These are phyloP conservation scores for Mythimna lalbum DNA, from an alignment of 2,888 invertebrate genomes.

Conservation along the genomic window DNA sequence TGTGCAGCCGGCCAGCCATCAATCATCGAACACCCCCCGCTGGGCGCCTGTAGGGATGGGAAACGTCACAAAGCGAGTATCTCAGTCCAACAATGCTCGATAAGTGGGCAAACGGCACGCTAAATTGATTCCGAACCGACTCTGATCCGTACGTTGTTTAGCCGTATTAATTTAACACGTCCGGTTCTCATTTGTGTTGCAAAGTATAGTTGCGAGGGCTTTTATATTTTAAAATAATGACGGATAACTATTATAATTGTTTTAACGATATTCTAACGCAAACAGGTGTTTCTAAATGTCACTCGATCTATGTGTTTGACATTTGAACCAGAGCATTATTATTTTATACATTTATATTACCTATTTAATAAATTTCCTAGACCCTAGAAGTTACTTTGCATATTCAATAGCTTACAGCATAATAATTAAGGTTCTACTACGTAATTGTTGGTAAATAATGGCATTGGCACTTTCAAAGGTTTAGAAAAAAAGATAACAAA, in stretches of 20 bases:
- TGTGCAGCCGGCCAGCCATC: conserved; percentile 87
- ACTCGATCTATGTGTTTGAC: conserved; percentile 24
- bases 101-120: conserved; percentile 88
- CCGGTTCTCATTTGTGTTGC: conserved; percentile 51
- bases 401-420: conserved; percentile 30
- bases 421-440: conserved; percentile 34
- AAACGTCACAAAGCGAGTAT: conserved; percentile 85
- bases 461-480: conserved; percentile 1
- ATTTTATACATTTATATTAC: conserved; percentile 19
- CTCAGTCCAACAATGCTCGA: conserved; percentile 85
- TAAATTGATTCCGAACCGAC: conserved; percentile 86
- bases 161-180: conserved; percentile 74
- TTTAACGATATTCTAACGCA: conserved; percentile 37
- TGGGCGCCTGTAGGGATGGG: conserved; percentile 87
- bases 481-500: conserved; percentile 32
- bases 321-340: conserved; percentile 31
- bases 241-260: conserved; percentile 16
- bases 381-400: conserved; percentile 34
- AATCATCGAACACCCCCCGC: conserved; percentile 89
- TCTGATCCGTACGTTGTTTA: conserved; percentile 80
- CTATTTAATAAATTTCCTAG: conserved; percentile 19
- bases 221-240: conserved; percentile 25
- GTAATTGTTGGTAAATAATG: conserved; percentile 47
- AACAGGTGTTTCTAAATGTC: conserved; percentile 54
- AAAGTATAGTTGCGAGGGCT: conserved; percentile 35